These are phyloP conservation scores for Drosophila lini DNA, from an alignment of 1,140 invertebrate species.

Conservation along the genomic window DNA sequence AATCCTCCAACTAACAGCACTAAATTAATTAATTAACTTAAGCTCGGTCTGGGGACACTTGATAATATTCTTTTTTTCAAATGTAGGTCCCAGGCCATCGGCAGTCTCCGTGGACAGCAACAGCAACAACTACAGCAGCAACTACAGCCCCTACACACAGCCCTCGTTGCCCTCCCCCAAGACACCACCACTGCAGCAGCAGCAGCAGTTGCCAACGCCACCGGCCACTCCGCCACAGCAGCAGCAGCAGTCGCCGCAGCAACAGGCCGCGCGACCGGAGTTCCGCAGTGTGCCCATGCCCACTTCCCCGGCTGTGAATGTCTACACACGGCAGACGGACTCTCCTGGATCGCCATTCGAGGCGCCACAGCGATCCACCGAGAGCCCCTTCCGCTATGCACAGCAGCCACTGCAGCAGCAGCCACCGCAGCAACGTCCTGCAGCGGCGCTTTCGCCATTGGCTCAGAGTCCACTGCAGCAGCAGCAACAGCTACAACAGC, in stretches of 20 bases:
- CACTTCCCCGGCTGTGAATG: conserved; percentile 65
- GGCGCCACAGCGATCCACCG: conserved; percentile 52
- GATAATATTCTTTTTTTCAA: background rate
- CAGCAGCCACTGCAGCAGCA: conserved; percentile 50
- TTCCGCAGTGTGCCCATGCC: conserved; percentile 78
- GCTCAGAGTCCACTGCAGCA: conserved; percentile 65
- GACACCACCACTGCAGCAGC: conserved; percentile 43
- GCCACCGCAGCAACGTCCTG: conserved; percentile 43
- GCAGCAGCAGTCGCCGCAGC: conserved; percentile 31
- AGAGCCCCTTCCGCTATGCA: conserved; percentile 73
- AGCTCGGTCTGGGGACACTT: background rate
- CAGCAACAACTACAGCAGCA: conserved; percentile 50
- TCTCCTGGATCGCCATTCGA: conserved; percentile 71
- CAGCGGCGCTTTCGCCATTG: conserved; percentile 50
- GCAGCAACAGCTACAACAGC: conserved; percentile 29
- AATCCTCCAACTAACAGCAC: conserved; percentile 66
- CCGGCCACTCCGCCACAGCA: conserved; percentile 55
- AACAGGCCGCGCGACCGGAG: conserved; percentile 48
- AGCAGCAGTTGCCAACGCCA: conserved; percentile 44
- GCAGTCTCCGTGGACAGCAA: conserved; percentile 26
- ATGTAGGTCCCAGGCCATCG: conserved; percentile 56
- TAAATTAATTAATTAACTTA: conserved; percentile 26
- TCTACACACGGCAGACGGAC: conserved; percentile 77
- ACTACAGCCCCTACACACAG: conserved; percentile 39
- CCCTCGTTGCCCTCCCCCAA: conserved; percentile 29